Base-by-base conservation (phyloP, 2,113 vertebrate genomes). In the Sciurus niger region DNA sequence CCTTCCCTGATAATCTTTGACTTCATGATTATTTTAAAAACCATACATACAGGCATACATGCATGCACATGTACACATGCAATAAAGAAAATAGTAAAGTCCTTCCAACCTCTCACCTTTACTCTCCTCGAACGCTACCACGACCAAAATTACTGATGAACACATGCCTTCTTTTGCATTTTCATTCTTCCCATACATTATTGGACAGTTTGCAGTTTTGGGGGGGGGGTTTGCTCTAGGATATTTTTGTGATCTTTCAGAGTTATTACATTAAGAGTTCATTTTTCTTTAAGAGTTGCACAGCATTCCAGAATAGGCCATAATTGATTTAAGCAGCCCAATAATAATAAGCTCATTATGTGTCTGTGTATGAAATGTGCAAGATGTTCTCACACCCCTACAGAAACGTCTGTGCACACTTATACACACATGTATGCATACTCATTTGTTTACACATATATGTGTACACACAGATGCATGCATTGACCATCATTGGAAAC, bases 361-460 rank as follows among this genome's bases (percentile, higher is more conserved):
- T 24, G 32, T 0, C 24, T 25, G 4, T 48, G 74, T 24, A 28
- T 32, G 30, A 5, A 5, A 79, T 53, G 46, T 2, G 8, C 11
- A 18, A 1, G 60, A n/a, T 0, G 10, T 4, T n/a, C 0, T 18
- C 11, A 53, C 3, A 20, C 2, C 18, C 7, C 7, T 40, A 4
- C 22, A 40, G 3, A 43, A 5, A 17, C 32, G 32, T 2, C 30
- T 4, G 4, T 9, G 1, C 6, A 60, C 8, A n/a, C 11, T 32
- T 55, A 16, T 43, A 46, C 4, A 13, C 5, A 51, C 4, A 7
- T 25, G 7, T 25, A 28, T 48, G 20, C 11, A 30, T 34, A 34
- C n/a, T 37, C 18, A 8, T 5, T 43, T 43, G 72, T 25, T 48
- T 16, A 14, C 14, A 55, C 12, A 22, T 25, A 17, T 25, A 32